Conservation (phyloP, 1,140 invertebrate species). For the Drosophila pandora region DNA sequence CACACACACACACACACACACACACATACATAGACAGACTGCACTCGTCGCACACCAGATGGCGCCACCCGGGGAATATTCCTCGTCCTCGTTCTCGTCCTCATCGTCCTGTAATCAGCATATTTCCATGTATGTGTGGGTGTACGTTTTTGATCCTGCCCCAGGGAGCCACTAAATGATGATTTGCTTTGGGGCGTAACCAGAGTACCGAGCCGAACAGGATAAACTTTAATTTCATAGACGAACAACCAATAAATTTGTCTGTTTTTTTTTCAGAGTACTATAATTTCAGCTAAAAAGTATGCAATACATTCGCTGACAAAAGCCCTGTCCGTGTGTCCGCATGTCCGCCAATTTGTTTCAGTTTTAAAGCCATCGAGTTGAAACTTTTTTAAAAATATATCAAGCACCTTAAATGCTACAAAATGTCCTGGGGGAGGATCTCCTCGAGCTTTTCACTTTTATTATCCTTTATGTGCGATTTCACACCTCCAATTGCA, state of each 20-base stretch:
- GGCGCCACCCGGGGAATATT: slow-evolving; percentile 34
- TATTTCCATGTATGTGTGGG: slow-evolving; percentile 37
- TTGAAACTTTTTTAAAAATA: too few species aligned
- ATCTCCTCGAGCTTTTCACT: slow-evolving; percentile 66
- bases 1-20: neutral
- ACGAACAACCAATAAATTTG: slow-evolving; percentile 29
- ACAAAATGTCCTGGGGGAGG: neutral
- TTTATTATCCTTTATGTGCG: slow-evolving; percentile 80
- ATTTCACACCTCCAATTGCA: slow-evolving; percentile 79
- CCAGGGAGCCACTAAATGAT: slow-evolving; percentile 56
- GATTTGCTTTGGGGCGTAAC: slow-evolving; percentile 50
- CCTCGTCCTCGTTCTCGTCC: neutral
- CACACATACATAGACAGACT: neutral
- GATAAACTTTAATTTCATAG: slow-evolving; percentile 55
- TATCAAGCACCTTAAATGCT: neutral
- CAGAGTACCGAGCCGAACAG: neutral
- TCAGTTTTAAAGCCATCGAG: too few species aligned
- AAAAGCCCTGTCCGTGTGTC: too few species aligned
- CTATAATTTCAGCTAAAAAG: neutral
- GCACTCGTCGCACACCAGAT: slow-evolving; percentile 23
- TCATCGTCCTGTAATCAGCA: slow-evolving; percentile 42
- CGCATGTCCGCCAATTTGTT: too few species aligned
- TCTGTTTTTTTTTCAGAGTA: neutral
- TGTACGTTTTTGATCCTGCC: slow-evolving; percentile 45
- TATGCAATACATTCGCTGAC: too few species aligned